A percentile compares a stretch with the other conserved stretches of the same genome.
Evolutionary conservation across 2,888 invertebrate genomes (phyloP).

Genomic region (Xanthorhoe designata): DNA sequence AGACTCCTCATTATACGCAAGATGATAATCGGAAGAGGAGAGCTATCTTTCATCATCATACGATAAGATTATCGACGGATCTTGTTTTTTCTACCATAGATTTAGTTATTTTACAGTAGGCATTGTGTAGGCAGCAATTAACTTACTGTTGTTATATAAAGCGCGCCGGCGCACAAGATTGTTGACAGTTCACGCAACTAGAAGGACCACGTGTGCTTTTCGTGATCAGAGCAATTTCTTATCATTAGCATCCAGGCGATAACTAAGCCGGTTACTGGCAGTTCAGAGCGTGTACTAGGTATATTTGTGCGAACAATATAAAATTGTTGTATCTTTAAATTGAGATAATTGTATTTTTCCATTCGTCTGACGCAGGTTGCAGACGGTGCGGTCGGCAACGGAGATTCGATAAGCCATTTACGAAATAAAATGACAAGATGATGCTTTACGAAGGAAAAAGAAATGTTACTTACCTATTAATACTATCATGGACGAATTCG

Average conservation of each 20-base stretch:
- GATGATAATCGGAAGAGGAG: no score
- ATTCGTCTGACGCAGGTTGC: slow-evolving; percentile 37
- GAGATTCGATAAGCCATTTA: neutral
- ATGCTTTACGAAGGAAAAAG: no score
- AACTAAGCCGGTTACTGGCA: slow-evolving; percentile 64
- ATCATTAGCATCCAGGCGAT: slow-evolving; percentile 75
- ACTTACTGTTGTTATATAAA: no score
- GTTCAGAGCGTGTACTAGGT: slow-evolving; percentile 55
- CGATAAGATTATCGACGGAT: no score
- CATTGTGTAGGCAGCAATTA: no score
- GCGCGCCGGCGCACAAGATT: no score
- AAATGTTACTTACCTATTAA: no score
- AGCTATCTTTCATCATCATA: no score
- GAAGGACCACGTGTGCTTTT: slow-evolving; percentile 61
- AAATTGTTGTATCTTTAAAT: slow-evolving; percentile 47
- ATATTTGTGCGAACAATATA: slow-evolving; percentile 50
- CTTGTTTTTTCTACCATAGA: no score
- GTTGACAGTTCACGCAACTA: neutral
- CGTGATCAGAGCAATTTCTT: slow-evolving; percentile 68
- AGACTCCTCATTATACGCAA: no score
- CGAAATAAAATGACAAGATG: neutral
- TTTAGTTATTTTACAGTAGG: no score
- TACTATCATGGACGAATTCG: no score
- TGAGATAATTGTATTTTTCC: slow-evolving; percentile 45
- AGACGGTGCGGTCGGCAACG: slow-evolving; percentile 17